Conservation (phyloP, 2,797 vertebrate species). For the Taeniopygia guttata region DNA sequence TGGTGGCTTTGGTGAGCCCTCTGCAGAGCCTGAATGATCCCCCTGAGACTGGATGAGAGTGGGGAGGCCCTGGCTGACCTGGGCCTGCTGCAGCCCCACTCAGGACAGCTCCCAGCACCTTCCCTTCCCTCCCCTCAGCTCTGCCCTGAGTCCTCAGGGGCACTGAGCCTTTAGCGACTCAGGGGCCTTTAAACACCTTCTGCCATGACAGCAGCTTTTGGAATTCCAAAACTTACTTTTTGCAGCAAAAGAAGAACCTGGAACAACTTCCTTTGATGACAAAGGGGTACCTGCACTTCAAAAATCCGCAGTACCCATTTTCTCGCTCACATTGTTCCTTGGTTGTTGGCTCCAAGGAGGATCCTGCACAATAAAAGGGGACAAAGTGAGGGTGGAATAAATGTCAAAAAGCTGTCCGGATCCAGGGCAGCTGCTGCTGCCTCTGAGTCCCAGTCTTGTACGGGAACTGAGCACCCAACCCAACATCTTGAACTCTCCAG, state of each 20-base stretch:
- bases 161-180: accelerated
- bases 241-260: neutral
- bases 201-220: accelerated
- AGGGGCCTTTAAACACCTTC: accelerated
- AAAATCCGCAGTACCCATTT: accelerated
- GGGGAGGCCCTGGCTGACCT: neutral
- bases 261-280: accelerated
- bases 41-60: too few relatives aligned
- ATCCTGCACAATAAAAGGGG: neutral
- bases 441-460: neutral
- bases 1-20: too few relatives aligned
- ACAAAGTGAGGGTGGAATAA: neutral
- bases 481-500: too few relatives aligned
- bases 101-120: neutral
- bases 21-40: neutral
- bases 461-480: accelerated
- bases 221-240: neutral
- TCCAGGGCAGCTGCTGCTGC: neutral
- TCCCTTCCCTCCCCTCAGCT: neutral
- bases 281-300: accelerated
- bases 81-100: neutral
- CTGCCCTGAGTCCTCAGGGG: accelerated
- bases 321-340: accelerated
- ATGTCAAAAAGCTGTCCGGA: accelerated
- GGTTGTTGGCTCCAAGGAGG: accelerated